Conservation (phyloP, 2,797 vertebrate genomes). For the Nyctibius grandis region DNA sequence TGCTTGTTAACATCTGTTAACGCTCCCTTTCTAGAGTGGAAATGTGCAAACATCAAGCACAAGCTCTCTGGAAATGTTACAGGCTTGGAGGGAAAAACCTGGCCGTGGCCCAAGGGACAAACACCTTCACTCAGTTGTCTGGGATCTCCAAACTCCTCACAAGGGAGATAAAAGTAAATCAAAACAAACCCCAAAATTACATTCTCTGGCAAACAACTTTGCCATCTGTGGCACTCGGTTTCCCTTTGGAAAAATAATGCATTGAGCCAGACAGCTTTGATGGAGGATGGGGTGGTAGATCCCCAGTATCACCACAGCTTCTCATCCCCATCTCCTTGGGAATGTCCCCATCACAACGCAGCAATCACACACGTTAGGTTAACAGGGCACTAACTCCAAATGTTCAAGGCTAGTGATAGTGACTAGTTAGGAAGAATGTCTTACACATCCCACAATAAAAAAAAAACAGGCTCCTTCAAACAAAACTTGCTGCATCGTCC, state of each 20-base stretch:
- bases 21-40: neutral
- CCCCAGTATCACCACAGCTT: neutral
- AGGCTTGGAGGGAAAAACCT: neutral
- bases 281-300: neutral
- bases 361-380: accelerated
- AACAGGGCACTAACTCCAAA: neutral
- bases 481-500: neutral
- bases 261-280: neutral
- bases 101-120: neutral
- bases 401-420: neutral
- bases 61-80: neutral
- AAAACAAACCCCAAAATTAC: neutral
- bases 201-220: neutral
- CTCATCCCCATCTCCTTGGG: neutral
- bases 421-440: neutral
- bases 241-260: neutral
- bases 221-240: neutral
- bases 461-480: neutral
- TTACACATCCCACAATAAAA: neutral
- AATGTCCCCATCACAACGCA: neutral
- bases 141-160: neutral
- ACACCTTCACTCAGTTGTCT: neutral
- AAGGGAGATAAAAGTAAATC: neutral
- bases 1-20: slow-evolving; percentile 24
- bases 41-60: neutral